Base-by-base conservation (phyloP, 2,113 vertebrate genomes). In the Cebidichthys violaceus region DNA sequence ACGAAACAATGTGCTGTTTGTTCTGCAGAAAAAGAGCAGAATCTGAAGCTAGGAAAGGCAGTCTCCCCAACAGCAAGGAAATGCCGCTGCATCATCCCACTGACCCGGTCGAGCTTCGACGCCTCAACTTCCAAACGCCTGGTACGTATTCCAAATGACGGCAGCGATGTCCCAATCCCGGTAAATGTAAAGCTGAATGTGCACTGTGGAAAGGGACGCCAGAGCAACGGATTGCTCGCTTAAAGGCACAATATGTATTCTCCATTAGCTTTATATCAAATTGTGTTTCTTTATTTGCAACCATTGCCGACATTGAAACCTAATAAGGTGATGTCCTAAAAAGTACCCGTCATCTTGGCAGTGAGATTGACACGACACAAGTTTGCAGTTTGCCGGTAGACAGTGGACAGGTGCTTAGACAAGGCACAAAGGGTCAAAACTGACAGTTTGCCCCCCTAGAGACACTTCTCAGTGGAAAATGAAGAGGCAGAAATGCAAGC, bases 121-220 rank as follows among this genome's bases (percentile, higher is more conserved):
- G 98, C 70, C 97, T 99, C 93, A 99, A 99, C 95, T 99, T 99
- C 92, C 98, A 99, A 92, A 99, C 98, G 5, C 98, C 98, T 2
- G 98, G 98, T 99, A 94, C 95, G 96, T 83, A 27, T 33, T 39
- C n/a, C 11, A n/a, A 62, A 45, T 24, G 4, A 75, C 4, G 55
- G 3, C 41, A 18, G 11, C 52, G 31, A 55, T 0, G 1, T 31
- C 41, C 18, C 22, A 27, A 60, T 14, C n/a, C 11, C 22, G 60
- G 61, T 27, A 6, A 47, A 35, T 70, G 60, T 70, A 27, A 24
- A 55, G 15, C 39, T 41, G 29, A 78, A 41, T 37, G n/a, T 29
- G 47, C 13, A 29, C 41, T 52, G 9, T 61, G 14, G 14, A 24
- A 77, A 79, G 6, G 2, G 13, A 27, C n/a, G 31, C 4, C 20